Evolutionary conservation across 2,888 invertebrate species (phyloP).

Genomic region (Acleris holmiana): DNA sequence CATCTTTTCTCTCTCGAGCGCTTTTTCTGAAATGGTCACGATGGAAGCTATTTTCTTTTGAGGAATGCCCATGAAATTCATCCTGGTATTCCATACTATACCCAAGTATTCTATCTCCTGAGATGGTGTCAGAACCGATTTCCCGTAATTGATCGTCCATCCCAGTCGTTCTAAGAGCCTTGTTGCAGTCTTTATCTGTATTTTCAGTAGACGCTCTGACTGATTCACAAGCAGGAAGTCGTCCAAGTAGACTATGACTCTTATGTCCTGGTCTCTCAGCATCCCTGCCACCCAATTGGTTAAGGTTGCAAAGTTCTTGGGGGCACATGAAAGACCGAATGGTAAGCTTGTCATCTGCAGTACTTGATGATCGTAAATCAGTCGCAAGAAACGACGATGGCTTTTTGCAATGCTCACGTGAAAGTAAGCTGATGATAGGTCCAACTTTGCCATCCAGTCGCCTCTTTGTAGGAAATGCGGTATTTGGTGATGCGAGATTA

Average conservation of each 20-base stretch:
- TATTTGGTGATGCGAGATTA: constrained; percentile 35
- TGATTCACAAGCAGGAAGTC: constrained; percentile 37
- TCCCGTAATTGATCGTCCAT: constrained; percentile 31
- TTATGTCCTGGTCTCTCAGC: constrained; percentile 31
- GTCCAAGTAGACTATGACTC: constrained; percentile 37
- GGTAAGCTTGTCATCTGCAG: constrained; percentile 46
- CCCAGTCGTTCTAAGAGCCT: constrained; percentile 20
- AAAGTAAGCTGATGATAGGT: constrained; percentile 38
- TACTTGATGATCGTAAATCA: constrained; percentile 41
- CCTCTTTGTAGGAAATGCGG: constrained; percentile 39
- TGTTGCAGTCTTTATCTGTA: constrained; percentile 10
- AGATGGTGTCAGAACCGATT: constrained; percentile 18
- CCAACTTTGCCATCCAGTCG: constrained; percentile 43
- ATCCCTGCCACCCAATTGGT: constrained; percentile 46
- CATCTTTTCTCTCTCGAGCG: neutral
- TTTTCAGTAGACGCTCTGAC: constrained; percentile 6
- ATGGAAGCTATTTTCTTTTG: neutral
- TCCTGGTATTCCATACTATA: constrained; percentile 7
- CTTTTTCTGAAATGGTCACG: neutral
- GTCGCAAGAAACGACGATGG: constrained; percentile 41
- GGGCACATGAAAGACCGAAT: constrained; percentile 45
- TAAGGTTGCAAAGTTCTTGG: constrained; percentile 42
- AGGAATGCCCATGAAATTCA: neutral
- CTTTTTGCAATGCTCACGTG: constrained; percentile 36
- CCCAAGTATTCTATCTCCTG: constrained; percentile 11